These are phyloP conservation scores for Anastrepha obliqua DNA, from an alignment of 1,140 invertebrate genomes.

Conservation along the genomic window DNA sequence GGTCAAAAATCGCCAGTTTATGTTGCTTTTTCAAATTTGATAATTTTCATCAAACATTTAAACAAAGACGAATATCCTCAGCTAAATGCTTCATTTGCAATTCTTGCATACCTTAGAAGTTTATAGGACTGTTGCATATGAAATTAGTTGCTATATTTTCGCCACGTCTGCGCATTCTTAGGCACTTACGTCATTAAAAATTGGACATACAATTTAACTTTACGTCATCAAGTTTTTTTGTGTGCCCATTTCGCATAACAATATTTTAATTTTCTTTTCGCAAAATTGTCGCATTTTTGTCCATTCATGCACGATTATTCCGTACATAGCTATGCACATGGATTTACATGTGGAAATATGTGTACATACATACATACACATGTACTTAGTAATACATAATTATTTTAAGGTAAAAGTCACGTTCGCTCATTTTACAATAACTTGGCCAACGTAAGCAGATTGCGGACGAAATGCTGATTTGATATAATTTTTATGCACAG, in stretches of 20 bases:
- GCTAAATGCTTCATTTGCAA: no score
- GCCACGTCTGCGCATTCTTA: no score
- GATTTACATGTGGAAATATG: background rate
- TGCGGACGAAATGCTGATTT: background rate
- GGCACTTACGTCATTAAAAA: no score
- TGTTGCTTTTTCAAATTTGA: no score
- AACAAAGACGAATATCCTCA: no score
- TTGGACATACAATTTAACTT: no score
- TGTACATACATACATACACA: background rate
- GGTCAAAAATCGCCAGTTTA: no score
- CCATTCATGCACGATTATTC: background rate
- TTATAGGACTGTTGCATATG: no score
- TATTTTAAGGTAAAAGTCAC: constrained; percentile 33
- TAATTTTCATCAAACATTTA: no score
- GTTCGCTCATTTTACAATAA: constrained; percentile 9
- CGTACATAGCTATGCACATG: background rate
- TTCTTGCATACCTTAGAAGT: no score
- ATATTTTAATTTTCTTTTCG: background rate
- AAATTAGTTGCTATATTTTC: no score
- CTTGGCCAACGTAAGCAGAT: background rate
- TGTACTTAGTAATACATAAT: background rate
- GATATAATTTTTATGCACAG: background rate
- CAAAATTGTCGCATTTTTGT: background rate
- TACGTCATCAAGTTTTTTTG: background rate
- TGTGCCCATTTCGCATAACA: background rate